Evolutionary conservation across 2,113 vertebrate genomes (phyloP), one percentile per base, ranked within the genome.

Genomic region (Sturnus vulgaris): DNA sequence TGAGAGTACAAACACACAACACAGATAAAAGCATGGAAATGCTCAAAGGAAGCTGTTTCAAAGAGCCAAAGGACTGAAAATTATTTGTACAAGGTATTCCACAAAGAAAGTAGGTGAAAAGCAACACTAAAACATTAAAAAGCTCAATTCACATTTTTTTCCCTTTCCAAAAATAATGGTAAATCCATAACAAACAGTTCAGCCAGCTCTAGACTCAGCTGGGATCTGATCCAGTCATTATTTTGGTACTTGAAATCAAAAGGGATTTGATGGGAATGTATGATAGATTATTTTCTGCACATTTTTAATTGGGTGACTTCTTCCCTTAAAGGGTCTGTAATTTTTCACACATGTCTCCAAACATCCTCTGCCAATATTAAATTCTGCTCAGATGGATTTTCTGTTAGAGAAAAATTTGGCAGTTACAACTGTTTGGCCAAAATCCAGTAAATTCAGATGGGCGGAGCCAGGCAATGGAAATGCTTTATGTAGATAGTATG

Each of bases 311-410:
- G 95, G 65, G 81, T 47, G 82, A 85, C 66, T 92, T 87, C 93
- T 95, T 90, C 78, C 50, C 87, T 95, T 92, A 94, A 97, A 95
- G 95, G 42, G 50, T 50, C 79, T 16, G 35, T 97, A 94, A 96
- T 96, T 95, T 97, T 93, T 96, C 95, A 93, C 93, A 96, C 94
- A 96, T 96, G 95, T 94, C 90, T 92, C 92, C 64, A 94, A 50
- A 88, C 31, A 61, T 84, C 40, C 61, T 93, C 86, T 96, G 95
- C 94, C 95, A 96, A 95, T 82, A 93, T n/a, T 93, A 93, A 83
- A 96, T 93, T 88, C 88, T 95, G 88, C 80, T 96, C 93, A 96
- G 92, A 96, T 96, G 95, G 92, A 90, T 96, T 97, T 96, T 96
- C 82, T 90, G 46, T 76, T 83, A 79, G 53, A 91, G 69, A 95